Evolutionary conservation across 2,113 vertebrate species (phyloP).

Genomic region (Embiotoca jacksoni): DNA sequence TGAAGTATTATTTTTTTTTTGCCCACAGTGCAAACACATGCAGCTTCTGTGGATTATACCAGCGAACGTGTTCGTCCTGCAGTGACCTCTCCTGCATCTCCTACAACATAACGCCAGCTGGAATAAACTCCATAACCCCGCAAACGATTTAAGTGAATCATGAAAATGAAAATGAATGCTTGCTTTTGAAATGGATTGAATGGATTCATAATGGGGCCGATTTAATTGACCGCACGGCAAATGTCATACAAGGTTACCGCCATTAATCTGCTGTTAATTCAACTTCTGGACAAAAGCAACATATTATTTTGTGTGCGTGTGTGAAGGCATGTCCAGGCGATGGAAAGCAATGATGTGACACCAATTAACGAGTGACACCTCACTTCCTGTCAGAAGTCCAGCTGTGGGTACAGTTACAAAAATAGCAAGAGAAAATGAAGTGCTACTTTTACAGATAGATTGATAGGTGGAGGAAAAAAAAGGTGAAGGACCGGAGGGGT

Average conservation of each 20-base stretch:
- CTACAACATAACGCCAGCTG: neutral
- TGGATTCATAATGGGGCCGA: neutral
- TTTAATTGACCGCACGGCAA: neutral
- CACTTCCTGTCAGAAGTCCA: slow-evolving; percentile 25
- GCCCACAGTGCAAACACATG: no score
- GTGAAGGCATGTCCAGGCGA: slow-evolving; percentile 1
- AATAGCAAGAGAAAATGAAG: slow-evolving; percentile 54
- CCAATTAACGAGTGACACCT: slow-evolving; percentile 33
- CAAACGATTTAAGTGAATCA: slow-evolving; percentile 5
- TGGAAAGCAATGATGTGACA: slow-evolving; percentile 10
- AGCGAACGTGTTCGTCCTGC: neutral
- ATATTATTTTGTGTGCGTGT: neutral
- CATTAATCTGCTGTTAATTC: neutral
- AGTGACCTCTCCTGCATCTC: neutral
- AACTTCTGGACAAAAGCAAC: neutral
- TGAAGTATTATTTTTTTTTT: neutral
- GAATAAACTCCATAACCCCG: slow-evolving; percentile 16
- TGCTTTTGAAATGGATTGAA: slow-evolving; percentile 8
- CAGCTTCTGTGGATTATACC: neutral
- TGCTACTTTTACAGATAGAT: slow-evolving; percentile 44
- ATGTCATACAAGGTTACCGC: neutral
- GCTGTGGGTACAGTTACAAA: slow-evolving; percentile 30
- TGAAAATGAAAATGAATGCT: slow-evolving; percentile 14
- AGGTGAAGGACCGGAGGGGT: slow-evolving; percentile 44
- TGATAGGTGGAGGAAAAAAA: slow-evolving; percentile 36